phyloP scores from a whole-genome alignment of 2,113 vertebrate species.

The Gorsachius goisagi region DNA sequence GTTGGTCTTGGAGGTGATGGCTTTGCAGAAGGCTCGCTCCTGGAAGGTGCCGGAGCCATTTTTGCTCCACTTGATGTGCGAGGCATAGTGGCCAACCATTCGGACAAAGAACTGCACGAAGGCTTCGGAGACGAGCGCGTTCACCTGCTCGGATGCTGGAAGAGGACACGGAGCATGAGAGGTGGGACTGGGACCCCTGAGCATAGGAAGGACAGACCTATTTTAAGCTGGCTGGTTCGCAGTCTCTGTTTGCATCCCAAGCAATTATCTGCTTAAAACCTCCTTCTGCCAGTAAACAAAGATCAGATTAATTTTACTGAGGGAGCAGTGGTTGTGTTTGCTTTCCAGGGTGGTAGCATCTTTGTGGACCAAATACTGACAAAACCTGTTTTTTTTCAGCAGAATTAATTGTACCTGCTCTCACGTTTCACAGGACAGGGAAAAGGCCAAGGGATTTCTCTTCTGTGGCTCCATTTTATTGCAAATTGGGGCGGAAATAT shows the following conservation, averaged over 20 bases:
- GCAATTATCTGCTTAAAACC: background rate
- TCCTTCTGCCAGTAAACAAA: background rate
- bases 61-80: conserved; percentile 70
- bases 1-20: conserved; percentile 78
- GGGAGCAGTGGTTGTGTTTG: background rate
- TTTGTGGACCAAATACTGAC: background rate
- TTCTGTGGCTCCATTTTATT: background rate
- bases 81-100: conserved; percentile 83
- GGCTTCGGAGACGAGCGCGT: conserved; percentile 83
- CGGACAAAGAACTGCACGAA: conserved; percentile 91
- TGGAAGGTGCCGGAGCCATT: conserved; percentile 75
- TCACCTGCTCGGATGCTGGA: conserved; percentile 85
- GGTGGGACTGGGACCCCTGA: background rate
- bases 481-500: background rate
- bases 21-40: conserved; percentile 86
- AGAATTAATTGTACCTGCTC: background rate
- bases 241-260: background rate
- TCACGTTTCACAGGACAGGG: fast-evolving
- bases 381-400: background rate
- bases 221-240: fast-evolving
- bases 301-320: background rate
- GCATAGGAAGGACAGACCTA: fast-evolving
- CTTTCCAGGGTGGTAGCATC: background rate
- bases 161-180: background rate
- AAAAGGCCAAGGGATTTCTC: background rate